Percentiles rank a stretch among this genome's conserved stretches.
phyloP scores from a whole-genome alignment of 1,140 invertebrate genomes.

The Thaumetopoea pityocampa region DNA sequence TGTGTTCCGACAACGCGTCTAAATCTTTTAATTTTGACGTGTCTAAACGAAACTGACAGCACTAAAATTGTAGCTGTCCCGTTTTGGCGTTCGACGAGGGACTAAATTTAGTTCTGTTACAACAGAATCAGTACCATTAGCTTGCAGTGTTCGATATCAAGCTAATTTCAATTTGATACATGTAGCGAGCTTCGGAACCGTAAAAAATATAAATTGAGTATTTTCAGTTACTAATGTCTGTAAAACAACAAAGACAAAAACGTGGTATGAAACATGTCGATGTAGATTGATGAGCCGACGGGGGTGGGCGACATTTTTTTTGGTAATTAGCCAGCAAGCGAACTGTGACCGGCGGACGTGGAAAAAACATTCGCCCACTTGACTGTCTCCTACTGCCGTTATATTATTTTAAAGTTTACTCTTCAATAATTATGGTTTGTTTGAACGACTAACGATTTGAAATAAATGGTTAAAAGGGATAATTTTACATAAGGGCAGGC shows the following conservation, averaged over 20 bases:
- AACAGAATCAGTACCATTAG: no score
- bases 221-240: background rate
- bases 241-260: constrained; percentile 12
- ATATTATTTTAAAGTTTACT: constrained; percentile 21
- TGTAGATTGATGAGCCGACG: constrained; percentile 41
- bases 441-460: background rate
- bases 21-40: no score
- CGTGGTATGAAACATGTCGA: constrained; percentile 42
- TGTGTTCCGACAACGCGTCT: no score
- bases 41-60: no score
- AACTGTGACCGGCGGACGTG: constrained; percentile 12
- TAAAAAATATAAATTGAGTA: background rate
- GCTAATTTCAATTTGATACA: no score
- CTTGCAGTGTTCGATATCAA: no score
- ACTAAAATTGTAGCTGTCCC: no score
- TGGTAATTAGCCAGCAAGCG: constrained; percentile 45
- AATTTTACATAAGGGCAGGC: no score
- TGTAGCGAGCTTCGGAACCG: background rate
- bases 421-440: background rate
- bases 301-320: constrained; percentile 53
- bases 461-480: background rate
- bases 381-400: constrained; percentile 1
- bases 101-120: no score
- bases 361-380: constrained; percentile 20
- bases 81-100: no score